These are phyloP conservation scores for Fringilla coelebs DNA, from an alignment of 2,797 vertebrate genomes.

Conservation along the genomic window DNA sequence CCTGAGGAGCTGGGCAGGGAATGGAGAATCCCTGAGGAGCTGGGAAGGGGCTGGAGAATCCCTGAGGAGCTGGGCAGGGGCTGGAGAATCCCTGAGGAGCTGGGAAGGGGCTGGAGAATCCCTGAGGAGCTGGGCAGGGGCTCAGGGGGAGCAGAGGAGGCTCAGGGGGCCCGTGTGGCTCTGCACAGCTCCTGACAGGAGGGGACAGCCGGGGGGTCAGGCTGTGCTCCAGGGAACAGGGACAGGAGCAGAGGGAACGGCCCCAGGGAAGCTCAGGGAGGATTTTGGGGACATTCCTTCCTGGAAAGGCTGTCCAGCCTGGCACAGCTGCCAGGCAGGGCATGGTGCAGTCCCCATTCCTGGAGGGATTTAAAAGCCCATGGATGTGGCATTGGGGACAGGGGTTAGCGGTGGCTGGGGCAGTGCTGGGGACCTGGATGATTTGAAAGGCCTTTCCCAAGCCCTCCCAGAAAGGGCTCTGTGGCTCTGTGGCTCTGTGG, in stretches of 20 bases:
- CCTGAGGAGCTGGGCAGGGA: background rate
- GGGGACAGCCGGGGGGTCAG: background rate
- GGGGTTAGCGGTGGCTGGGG: fast-evolving
- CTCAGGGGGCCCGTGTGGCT: background rate
- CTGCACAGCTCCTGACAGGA: background rate
- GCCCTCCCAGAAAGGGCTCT: background rate
- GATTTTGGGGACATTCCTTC: too few relatives aligned
- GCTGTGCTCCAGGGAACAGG: background rate
- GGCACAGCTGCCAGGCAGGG: background rate
- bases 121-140: background rate
- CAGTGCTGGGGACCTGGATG: background rate
- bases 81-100: too few relatives aligned
- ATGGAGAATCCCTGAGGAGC: background rate
- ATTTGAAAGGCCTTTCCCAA: background rate
- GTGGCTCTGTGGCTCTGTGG: too few relatives aligned
- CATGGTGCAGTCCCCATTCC: background rate
- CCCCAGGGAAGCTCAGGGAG: background rate
- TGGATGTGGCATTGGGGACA: background rate
- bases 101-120: too few relatives aligned
- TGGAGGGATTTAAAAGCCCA: background rate
- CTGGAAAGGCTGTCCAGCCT: background rate
- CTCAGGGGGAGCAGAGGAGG: background rate
- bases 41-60: background rate
- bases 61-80: too few relatives aligned
- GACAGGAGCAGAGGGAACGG: background rate